Conservation (phyloP, 1,140 invertebrate species). For the Zaprionus gabonicus region DNA sequence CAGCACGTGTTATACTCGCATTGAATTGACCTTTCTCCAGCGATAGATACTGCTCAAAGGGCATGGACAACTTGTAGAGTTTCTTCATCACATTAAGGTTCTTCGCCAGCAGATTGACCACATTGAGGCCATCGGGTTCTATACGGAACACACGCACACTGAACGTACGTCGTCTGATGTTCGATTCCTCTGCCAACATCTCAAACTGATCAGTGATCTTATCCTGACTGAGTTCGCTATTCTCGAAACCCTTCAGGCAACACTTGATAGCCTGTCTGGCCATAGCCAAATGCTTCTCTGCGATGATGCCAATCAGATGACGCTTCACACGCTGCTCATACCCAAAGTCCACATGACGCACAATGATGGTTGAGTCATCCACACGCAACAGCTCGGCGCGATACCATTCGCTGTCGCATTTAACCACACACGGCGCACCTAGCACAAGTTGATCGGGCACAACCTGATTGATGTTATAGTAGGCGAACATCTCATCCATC, state of each 20-base stretch:
- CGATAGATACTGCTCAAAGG: slow-evolving; percentile 78
- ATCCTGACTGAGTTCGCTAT: slow-evolving; percentile 73
- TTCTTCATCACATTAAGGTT: slow-evolving; percentile 82
- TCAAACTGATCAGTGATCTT: slow-evolving; percentile 82
- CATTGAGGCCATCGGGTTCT: slow-evolving; percentile 83
- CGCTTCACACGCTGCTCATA: slow-evolving; percentile 89
- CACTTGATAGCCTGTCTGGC: slow-evolving; percentile 92
- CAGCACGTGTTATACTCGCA: slow-evolving; percentile 48
- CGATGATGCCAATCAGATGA: slow-evolving; percentile 87
- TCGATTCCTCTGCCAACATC: slow-evolving; percentile 82
- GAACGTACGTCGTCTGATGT: slow-evolving; percentile 80
- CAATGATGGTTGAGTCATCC: slow-evolving; percentile 68
- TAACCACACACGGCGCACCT: slow-evolving; percentile 90
- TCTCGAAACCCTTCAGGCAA: slow-evolving; percentile 83
- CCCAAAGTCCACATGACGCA: slow-evolving; percentile 90
- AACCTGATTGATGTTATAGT: slow-evolving; percentile 82
- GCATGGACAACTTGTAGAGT: slow-evolving; percentile 79
- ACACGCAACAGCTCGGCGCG: slow-evolving; percentile 86
- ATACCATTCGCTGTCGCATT: slow-evolving; percentile 91
- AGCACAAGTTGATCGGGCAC: slow-evolving; percentile 85
- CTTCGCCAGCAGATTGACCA: slow-evolving; percentile 82
- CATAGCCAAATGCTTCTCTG: slow-evolving; percentile 87
- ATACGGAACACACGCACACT: slow-evolving; percentile 86
- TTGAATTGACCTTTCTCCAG: slow-evolving; percentile 81
- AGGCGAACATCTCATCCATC: slow-evolving; percentile 82